Evolutionary conservation across 2,888 invertebrate species (phyloP), one percentile per base, ranked within the genome.

Genomic region (Saturnia japonica): DNA sequence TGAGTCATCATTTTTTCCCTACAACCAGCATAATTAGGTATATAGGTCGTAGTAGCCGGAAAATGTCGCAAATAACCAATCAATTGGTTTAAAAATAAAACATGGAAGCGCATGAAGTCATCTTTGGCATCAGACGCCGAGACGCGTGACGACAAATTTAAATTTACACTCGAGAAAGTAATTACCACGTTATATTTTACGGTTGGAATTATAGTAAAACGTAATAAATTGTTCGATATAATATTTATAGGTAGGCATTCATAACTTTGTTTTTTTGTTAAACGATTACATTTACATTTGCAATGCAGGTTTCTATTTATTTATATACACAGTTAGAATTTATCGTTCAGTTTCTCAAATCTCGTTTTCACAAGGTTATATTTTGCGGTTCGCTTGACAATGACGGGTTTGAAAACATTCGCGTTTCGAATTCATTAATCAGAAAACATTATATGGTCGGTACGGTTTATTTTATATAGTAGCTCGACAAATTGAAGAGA

Each of bases 31-130:
- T 47, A 22, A 54, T 22, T 54, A 72, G 45, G 25, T 42, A n/a
- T 62, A 40, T 67, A 16, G 42, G 28, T 28, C 47, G 42, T 72
- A 76, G 74, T 75, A 62, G 28, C 73, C 70, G 73, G 76, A 64
- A 64, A 64, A 64, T 60, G 57, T 64, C 64, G n/a, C 40, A 40
- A 64, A 25, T 34, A 57, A 64, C 64, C 66, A 66, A 70, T 66
- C 70, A 70, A 70, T 70, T 40, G 66, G 40, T 70, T n/a, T 70
- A 70, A 70, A 70, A 66, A 64, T 70, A 66, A 42, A 40, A 40
- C 51, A 70, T 40, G 64, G 40, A 64, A 66, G 66, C n/a, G 64
- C 57, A n/a, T 70, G 47, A 70, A 42, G 70, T 25, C 70, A 70
- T 51, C 42, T 28, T 70, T 70, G 70, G 70, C 70, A 70, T 64